Base-by-base conservation (phyloP, 2,797 vertebrate genomes). In the Poecilia gillii region DNA sequence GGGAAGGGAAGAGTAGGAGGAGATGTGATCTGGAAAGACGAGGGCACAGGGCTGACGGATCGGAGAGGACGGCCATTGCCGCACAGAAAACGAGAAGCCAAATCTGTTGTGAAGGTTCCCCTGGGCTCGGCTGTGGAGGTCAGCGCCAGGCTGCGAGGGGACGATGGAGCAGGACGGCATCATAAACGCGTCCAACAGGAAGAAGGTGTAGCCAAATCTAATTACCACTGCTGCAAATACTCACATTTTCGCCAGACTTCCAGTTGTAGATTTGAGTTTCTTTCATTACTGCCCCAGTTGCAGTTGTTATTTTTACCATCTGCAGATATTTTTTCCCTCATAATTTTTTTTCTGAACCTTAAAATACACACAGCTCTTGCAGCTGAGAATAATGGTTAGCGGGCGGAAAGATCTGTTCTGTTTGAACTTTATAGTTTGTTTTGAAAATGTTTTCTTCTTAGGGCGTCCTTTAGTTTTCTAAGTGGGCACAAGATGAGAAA, bases 61-160 rank as follows among this genome's bases (percentile, higher is more conserved):
- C 83, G 86, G 94, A 96, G 89, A 88, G 93, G 95, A 96, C 93
- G 93, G 94, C 93, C 91, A 89, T 94, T 85, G 94, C 91, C 80
- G 89, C 90, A 79, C 87, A 89, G 92, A 89, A 91, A 94, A 92
- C 80, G 87, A 92, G 90, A 93, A 85, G 89, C 92, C 92, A 95
- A 94, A 96, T 96, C 90, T 92, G 93, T 95, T 94, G 94, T 95
- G 95, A 96, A 95, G 93, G 93, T 92, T 94, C 95, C 96, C 94
- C 92, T 85, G 94, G 94, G 95, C 94, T 90, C 85, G 87, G 74
- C 81, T 83, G 84, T 92, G 92, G 94, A 95, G 95, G 95, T 96
- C 95, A 95, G 85, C 87, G 79, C 91, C 86, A 88, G 89, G 83
- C 92, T 92, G 93, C 89, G 91, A 87, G 84, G 72, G 92, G 92